Evolutionary conservation across 2,888 invertebrate species (phyloP).

Genomic region (Cerastis leucographa): DNA sequence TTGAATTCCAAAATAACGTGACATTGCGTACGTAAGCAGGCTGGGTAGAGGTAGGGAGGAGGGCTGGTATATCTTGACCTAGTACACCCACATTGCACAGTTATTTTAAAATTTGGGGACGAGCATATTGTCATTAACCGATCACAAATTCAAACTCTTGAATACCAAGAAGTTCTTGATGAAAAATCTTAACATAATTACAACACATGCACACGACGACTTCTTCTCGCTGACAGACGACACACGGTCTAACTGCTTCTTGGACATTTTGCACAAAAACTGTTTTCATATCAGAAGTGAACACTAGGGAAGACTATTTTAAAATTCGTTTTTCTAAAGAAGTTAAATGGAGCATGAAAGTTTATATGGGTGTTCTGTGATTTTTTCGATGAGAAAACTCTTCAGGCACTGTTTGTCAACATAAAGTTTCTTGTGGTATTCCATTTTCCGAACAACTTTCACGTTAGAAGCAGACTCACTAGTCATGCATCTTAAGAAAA

Average conservation of each 20-base stretch:
- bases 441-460: not conserved
- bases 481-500: slow-evolving; percentile 12
- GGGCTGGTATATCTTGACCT: not conserved
- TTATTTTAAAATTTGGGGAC: too few species aligned
- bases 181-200: not conserved
- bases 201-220: not conserved
- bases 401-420: not conserved
- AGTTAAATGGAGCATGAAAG: not conserved
- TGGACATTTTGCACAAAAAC: not conserved
- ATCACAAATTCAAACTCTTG: not conserved
- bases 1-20: not conserved
- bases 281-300: not conserved
- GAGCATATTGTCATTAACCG: not conserved
- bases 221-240: not conserved
- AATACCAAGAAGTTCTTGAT: not conserved
- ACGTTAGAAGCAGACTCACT: not conserved
- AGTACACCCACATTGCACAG: too few species aligned
- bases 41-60: too few species aligned
- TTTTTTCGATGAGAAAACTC: not conserved
- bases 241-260: not conserved
- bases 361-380: not conserved
- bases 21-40: not conserved
- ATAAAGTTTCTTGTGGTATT: not conserved
- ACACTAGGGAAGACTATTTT: not conserved
- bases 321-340: too few species aligned